Evolutionary conservation across 2,113 vertebrate species (phyloP).

Genomic region (Leptocoma aspasia): DNA sequence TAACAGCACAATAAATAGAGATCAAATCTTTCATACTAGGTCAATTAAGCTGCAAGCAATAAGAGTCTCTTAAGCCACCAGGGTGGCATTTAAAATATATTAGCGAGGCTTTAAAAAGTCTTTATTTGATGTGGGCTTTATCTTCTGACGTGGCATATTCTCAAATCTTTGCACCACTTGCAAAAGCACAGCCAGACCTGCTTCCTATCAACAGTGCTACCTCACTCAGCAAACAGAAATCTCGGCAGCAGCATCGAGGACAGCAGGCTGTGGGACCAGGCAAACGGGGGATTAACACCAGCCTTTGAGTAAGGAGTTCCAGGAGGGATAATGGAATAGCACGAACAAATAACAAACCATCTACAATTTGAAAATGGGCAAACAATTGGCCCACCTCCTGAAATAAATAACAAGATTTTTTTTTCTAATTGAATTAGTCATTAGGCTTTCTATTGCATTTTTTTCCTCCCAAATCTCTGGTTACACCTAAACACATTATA

Average conservation of each 20-base stretch:
- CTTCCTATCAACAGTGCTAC: neutral
- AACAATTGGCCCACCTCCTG: neutral
- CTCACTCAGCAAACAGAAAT: neutral
- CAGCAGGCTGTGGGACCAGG: neutral
- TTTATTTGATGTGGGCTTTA: neutral
- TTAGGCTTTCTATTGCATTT: neutral
- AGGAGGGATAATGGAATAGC: neutral
- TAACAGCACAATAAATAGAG: neutral
- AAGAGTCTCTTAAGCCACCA: neutral
- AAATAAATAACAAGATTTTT: neutral
- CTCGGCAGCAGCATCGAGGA: fast-evolving
- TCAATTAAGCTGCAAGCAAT: neutral
- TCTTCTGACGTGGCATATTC: neutral
- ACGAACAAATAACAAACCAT: neutral
- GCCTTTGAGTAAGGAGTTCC: neutral
- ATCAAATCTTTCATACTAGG: neutral
- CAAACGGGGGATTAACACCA: neutral
- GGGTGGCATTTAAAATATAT: neutral
- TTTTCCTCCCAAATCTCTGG: neutral
- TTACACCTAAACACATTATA: neutral
- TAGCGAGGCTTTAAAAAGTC: neutral
- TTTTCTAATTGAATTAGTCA: neutral
- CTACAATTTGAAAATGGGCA: neutral
- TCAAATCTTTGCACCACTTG: neutral
- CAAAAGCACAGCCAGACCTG: neutral